A percentile compares a stretch with the other conserved stretches of the same genome.
These are phyloP conservation scores for Montipora foliosa DNA, from an alignment of 64 coral and sea anemone species.

Conservation along the genomic window DNA sequence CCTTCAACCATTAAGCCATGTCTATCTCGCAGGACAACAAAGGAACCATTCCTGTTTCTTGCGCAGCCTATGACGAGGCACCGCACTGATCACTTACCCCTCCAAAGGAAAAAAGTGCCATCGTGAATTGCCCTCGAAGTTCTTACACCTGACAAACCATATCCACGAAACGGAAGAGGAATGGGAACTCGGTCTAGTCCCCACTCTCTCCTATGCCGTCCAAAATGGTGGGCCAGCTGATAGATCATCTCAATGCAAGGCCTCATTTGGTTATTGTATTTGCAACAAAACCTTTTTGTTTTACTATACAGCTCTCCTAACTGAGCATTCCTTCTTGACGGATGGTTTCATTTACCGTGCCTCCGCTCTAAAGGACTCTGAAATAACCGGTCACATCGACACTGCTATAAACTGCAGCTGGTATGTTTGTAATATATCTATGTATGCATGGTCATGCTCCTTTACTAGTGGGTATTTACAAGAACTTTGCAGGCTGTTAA, in stretches of 20 bases:
- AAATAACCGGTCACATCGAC: background rate
- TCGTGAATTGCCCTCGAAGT: slow-evolving; percentile 9
- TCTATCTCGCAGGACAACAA: background rate
- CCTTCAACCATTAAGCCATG: slow-evolving; percentile 45
- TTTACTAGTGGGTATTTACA: slow-evolving; percentile 17
- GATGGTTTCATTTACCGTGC: background rate
- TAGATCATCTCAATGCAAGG: background rate
- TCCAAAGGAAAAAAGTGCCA: too few species aligned
- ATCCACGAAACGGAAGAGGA: background rate
- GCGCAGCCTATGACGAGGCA: too few species aligned
- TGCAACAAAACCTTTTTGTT: too few species aligned
- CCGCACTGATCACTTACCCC: too few species aligned
- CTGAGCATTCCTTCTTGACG: too few species aligned
- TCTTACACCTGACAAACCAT: slow-evolving; percentile 22
- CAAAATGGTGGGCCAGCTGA: background rate
- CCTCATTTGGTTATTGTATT: too few species aligned
- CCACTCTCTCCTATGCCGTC: slow-evolving; percentile 2
- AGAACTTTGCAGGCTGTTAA: background rate
- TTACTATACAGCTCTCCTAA: too few species aligned
- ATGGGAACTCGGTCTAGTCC: too few species aligned
- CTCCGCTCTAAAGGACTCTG: too few species aligned
- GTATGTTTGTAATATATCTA: slow-evolving; percentile 9
- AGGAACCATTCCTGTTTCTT: too few species aligned
- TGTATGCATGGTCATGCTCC: background rate
- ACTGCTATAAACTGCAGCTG: slow-evolving; percentile 16